Conservation (phyloP, 2,888 invertebrate genomes). For the Polietes domitor region DNA sequence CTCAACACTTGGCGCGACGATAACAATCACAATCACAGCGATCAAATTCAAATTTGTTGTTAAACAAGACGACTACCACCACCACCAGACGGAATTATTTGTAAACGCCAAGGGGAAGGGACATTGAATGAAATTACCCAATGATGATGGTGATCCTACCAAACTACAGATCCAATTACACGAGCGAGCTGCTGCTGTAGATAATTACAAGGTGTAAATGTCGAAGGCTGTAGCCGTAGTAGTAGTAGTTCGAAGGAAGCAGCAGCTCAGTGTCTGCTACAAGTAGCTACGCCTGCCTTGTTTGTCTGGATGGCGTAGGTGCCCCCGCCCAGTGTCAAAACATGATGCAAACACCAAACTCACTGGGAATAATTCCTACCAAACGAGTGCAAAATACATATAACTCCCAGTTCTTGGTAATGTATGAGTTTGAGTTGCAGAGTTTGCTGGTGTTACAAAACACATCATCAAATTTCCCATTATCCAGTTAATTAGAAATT, state of each 20-base stretch:
- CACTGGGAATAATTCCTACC: constrained; percentile 45
- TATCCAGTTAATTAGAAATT: constrained; percentile 64
- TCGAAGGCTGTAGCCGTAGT: constrained; percentile 45
- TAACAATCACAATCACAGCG: constrained; percentile 58
- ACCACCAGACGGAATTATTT: constrained; percentile 68
- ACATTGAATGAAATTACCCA: constrained; percentile 28
- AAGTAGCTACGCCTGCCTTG: constrained; percentile 12
- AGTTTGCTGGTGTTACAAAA: constrained; percentile 24
- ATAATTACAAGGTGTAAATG: constrained; percentile 67
- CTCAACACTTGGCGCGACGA: constrained; percentile 69
- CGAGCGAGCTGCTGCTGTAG: background rate
- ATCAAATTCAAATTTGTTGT: constrained; percentile 55
- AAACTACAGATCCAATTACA: constrained; percentile 67
- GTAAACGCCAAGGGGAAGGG: constrained; percentile 40
- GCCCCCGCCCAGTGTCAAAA: constrained; percentile 67
- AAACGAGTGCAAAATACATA: background rate
- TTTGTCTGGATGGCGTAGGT: constrained; percentile 59
- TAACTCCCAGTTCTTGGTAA: constrained; percentile 43
- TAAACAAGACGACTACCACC: background rate
- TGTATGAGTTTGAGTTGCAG: no score
- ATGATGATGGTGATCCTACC: constrained; percentile 33
- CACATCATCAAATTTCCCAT: constrained; percentile 50
- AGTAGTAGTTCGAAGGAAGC: constrained; percentile 1
- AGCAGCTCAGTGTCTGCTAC: background rate
- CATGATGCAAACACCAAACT: constrained; percentile 55